Evolutionary conservation across 2,888 invertebrate genomes (phyloP).

Genomic region (Oligia latruncula): DNA sequence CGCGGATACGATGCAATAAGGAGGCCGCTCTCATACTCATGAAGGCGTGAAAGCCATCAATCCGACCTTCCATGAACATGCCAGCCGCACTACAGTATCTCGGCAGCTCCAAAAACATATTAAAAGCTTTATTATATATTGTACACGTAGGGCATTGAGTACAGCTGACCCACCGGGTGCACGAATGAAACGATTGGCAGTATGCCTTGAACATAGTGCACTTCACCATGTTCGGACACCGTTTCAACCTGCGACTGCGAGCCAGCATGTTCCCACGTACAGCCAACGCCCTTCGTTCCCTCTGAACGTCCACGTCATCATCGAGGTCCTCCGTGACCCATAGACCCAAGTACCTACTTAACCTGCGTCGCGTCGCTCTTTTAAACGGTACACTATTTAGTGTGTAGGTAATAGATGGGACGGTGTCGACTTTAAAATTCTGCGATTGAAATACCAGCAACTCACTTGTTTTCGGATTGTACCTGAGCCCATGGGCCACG

Average conservation of each 20-base stretch:
- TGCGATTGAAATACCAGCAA: neutral
- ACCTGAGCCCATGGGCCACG: constrained; percentile 3
- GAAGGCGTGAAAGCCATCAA: neutral
- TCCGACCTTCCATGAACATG: neutral
- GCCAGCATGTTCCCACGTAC: neutral
- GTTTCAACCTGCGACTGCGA: neutral
- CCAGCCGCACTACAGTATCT: neutral
- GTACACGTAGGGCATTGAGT: neutral
- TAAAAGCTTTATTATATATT: neutral
- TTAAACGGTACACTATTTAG: neutral
- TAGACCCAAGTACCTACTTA: neutral
- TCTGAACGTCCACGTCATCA: neutral
- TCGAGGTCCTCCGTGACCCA: neutral
- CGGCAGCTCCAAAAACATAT: neutral
- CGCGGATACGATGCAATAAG: neutral
- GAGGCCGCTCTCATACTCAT: neutral
- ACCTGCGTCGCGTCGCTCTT: neutral
- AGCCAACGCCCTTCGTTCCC: neutral
- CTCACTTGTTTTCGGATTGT: neutral
- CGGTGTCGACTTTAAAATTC: neutral
- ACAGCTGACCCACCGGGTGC: neutral
- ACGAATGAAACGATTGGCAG: neutral
- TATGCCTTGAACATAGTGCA: neutral
- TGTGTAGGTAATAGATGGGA: neutral
- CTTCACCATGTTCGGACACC: neutral